Percentiles rank a stretch among this genome's conserved stretches.
These are phyloP conservation scores for Arbacia lixula DNA, from an alignment of 53 echinoderm and acorn worm species.

Conservation along the genomic window DNA sequence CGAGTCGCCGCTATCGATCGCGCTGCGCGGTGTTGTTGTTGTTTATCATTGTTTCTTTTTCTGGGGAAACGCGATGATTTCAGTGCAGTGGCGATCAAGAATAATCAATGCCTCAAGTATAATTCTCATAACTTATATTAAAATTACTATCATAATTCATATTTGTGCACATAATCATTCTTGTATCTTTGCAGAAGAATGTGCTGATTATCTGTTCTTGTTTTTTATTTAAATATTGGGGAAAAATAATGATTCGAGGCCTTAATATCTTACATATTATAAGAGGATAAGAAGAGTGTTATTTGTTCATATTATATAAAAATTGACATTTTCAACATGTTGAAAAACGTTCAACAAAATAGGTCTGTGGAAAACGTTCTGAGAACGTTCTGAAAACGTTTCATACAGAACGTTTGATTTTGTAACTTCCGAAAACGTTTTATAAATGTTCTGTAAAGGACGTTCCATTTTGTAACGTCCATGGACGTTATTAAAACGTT, in stretches of 20 bases:
- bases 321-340: slow-evolving; percentile 25
- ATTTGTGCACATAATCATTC: slow-evolving; percentile 2
- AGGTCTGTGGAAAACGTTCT: slow-evolving; percentile 27
- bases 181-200: slow-evolving; percentile 19
- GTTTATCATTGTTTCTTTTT: too few relatives aligned
- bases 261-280: neutral
- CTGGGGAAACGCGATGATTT: too few relatives aligned
- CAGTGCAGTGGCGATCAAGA: too few relatives aligned
- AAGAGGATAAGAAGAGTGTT: slow-evolving; percentile 24
- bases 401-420: slow-evolving; percentile 22
- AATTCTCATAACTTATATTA: slow-evolving; percentile 15
- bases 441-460: slow-evolving; percentile 19
- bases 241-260: slow-evolving; percentile 10
- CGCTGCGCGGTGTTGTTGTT: too few relatives aligned
- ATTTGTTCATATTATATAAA: slow-evolving; percentile 30
- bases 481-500: slow-evolving; percentile 30
- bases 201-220: slow-evolving; percentile 15
- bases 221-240: slow-evolving; percentile 8
- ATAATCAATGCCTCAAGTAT: slow-evolving; percentile 18
- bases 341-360: slow-evolving; percentile 26
- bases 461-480: too few relatives aligned
- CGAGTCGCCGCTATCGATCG: too few relatives aligned
- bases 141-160: slow-evolving; percentile 5
- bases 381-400: slow-evolving; percentile 21
- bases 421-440: slow-evolving; percentile 20